Conservation (phyloP, 2,797 vertebrate genomes). For the Melanotaenia parkinsoni region DNA sequence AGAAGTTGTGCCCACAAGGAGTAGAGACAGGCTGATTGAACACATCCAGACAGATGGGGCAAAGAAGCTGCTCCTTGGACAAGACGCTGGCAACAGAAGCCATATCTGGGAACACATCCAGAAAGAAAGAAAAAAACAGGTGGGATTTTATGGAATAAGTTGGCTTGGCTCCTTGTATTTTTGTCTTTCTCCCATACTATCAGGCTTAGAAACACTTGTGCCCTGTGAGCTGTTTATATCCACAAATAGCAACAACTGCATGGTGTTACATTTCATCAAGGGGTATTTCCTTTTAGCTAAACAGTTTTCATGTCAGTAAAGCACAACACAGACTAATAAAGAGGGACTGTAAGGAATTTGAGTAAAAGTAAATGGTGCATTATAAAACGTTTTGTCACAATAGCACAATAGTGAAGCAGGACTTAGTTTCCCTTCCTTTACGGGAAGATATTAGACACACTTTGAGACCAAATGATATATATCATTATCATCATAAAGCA, state of each 20-base stretch:
- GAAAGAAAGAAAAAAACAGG: slow-evolving; percentile 52
- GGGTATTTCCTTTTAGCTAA: slow-evolving; percentile 31
- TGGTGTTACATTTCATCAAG: slow-evolving; percentile 59
- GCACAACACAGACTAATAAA: slow-evolving; percentile 22
- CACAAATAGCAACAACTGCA: slow-evolving; percentile 60
- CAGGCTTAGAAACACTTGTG: slow-evolving; percentile 50
- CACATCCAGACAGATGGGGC: slow-evolving; percentile 78
- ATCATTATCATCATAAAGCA: slow-evolving; percentile 18
- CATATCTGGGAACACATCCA: slow-evolving; percentile 75
- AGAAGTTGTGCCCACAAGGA: slow-evolving; percentile 82
- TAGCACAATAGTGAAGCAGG: slow-evolving; percentile 10
- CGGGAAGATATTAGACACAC: slow-evolving; percentile 14
- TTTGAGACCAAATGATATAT: slow-evolving; percentile 12
- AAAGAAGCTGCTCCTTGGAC: slow-evolving; percentile 74
- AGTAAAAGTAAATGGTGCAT: slow-evolving; percentile 10
- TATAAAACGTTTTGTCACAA: slow-evolving; percentile 8
- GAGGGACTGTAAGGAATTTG: neutral
- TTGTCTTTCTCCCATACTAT: slow-evolving; percentile 14
- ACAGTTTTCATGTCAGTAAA: slow-evolving; percentile 9
- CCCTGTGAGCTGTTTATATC: slow-evolving; percentile 24
- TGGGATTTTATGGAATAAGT: slow-evolving; percentile 46
- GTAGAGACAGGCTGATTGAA: slow-evolving; percentile 75
- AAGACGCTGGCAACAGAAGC: slow-evolving; percentile 59
- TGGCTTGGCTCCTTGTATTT: slow-evolving; percentile 26
- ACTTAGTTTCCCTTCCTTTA: neutral